Evolutionary conservation across 2,888 invertebrate species (phyloP).

Genomic region (Dastarcus helophoroides): DNA sequence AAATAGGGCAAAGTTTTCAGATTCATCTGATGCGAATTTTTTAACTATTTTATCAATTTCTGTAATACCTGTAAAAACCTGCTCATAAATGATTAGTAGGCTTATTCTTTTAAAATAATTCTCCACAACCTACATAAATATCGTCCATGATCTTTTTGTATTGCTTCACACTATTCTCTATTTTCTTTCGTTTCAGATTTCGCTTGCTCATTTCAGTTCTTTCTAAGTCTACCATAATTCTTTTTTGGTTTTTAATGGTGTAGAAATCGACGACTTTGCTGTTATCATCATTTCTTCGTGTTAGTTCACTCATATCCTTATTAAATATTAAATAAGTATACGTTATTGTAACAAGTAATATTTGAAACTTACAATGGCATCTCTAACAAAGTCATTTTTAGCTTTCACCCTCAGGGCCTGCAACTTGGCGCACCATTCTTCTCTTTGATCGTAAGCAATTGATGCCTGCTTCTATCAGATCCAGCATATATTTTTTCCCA

Average conservation of each 20-base stretch:
- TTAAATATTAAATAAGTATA: conserved; percentile 7
- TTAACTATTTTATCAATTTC: conserved; percentile 56
- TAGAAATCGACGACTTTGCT: conserved; percentile 76
- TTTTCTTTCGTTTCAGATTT: conserved; percentile 51
- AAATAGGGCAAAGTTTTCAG: conserved; percentile 84
- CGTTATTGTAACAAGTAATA: background rate
- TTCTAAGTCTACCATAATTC: conserved; percentile 63
- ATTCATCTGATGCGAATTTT: conserved; percentile 74
- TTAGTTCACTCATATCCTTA: conserved; percentile 75
- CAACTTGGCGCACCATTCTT: conserved; percentile 69
- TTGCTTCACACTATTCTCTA: conserved; percentile 42
- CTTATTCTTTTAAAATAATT: too few species aligned
- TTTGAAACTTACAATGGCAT: conserved; percentile 44
- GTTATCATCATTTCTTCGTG: conserved; percentile 75
- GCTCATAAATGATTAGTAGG: too few species aligned
- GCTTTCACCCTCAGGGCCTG: conserved; percentile 68
- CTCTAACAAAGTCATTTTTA: conserved; percentile 56
- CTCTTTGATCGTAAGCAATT: conserved; percentile 78
- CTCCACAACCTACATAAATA: conserved; percentile 16
- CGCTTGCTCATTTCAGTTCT: conserved; percentile 61
- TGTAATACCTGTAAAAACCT: conserved; percentile 51
- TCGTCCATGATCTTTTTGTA: conserved; percentile 20
- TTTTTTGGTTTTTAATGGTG: conserved; percentile 69
- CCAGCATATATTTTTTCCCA: conserved; percentile 72
- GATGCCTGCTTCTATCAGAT: conserved; percentile 82